Evolutionary conservation across 2,888 invertebrate genomes (phyloP), one percentile per base, ranked within the genome.

Genomic region (Lingula anatina): DNA sequence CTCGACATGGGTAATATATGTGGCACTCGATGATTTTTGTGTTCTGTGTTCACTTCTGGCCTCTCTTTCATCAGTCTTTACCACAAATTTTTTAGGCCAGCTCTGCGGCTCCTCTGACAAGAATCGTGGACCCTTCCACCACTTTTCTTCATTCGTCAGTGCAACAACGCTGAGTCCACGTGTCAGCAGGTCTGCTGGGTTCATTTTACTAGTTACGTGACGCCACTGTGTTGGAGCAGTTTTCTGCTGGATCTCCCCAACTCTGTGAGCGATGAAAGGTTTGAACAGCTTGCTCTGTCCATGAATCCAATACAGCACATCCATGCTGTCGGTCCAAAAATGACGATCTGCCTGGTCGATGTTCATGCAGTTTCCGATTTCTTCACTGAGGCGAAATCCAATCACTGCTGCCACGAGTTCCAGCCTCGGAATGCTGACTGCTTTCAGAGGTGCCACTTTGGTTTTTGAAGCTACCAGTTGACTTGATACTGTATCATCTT

Each of bases 221-320:
- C 48, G 20, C 50, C 48, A 50, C n/a, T n/a, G n/a, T n/a, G n/a
- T n/a, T n/a, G n/a, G n/a, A n/a, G n/a, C n/a, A n/a, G n/a, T n/a
- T 31, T 51, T 37, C n/a, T 21, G 12, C 7, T 42, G 51, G 5
- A 51, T 50, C 38, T 50, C 44, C 2, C 38, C 44, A 31, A 50
- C 44, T 5, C 51, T 9, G 43, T 51, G 50, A 2, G 47, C 38
- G n/a, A 51, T 49, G 26, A 50, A 51, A 3, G 44, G 25, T 23
- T 50, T 31, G 37, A 18, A 49, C 12, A n/a, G 7, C 20, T 39
- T 28, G 15, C 47, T 41, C 5, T 23, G 28, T 25, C 44, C 26
- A 7, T 24, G 9, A 5, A 50, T 36, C 49, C 49, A 51, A 5
- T 5, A 39, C 15, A 51, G 49, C 15, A 23, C 38, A 20, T 50